Percentiles rank a stretch among this genome's conserved stretches.
These are phyloP conservation scores for Didymodactylos carnosus DNA, from an alignment of 2,888 invertebrate species.

Conservation along the genomic window DNA sequence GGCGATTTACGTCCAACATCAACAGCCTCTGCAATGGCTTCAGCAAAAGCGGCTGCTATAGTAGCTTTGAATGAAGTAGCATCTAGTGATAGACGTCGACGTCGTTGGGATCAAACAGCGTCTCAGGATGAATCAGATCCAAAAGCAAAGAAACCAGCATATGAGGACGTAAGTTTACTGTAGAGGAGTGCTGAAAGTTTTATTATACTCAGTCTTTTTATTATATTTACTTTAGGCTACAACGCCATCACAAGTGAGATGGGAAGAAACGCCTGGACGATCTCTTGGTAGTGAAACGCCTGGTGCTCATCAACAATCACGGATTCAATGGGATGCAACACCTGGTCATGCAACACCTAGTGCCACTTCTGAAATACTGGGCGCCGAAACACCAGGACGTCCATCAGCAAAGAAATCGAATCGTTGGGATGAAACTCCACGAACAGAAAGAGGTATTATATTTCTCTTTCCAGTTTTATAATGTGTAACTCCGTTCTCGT, in stretches of 20 bases:
- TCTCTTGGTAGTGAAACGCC: too few species aligned
- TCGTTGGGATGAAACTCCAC: background rate
- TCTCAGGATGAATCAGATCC: slow-evolving; percentile 23
- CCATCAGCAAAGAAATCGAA: background rate
- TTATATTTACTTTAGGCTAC: slow-evolving; percentile 61
- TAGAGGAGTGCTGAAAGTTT: background rate
- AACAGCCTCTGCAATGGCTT: slow-evolving; percentile 47
- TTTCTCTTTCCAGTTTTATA: too few species aligned
- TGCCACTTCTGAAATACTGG: background rate
- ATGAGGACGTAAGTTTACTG: slow-evolving; percentile 39
- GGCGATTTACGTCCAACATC: slow-evolving; percentile 46
- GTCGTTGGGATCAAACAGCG: slow-evolving; percentile 73
- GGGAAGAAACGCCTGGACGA: too few species aligned
- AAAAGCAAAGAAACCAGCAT: slow-evolving; percentile 17
- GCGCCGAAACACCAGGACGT: background rate
- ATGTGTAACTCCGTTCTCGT: too few species aligned
- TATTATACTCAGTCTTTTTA: slow-evolving; percentile 35
- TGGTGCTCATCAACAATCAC: too few species aligned
- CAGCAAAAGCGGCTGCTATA: too few species aligned
- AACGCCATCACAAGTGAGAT: slow-evolving; percentile 31
- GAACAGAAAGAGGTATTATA: background rate
- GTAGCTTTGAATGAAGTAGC: too few species aligned
- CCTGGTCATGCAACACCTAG: slow-evolving; percentile 44
- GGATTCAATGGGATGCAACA: slow-evolving; percentile 24
- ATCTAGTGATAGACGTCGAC: slow-evolving; percentile 47